Evolutionary conservation across 1,140 invertebrate species (phyloP).

Genomic region (Carcinoscorpius rotundicauda): DNA sequence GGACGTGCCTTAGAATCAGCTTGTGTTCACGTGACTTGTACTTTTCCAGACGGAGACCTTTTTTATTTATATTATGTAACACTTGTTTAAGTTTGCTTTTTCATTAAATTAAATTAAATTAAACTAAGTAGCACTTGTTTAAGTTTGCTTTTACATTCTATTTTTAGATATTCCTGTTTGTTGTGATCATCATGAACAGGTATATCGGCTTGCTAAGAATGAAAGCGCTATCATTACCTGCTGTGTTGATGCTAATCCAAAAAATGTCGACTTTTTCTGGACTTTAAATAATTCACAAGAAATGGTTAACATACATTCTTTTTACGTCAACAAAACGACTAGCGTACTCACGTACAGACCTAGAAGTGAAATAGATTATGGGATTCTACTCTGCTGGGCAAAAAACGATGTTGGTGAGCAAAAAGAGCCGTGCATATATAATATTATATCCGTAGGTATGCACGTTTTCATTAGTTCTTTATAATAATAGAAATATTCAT

Average conservation of each 20-base stretch:
- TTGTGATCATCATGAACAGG: slow-evolving; percentile 50
- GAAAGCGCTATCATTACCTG: slow-evolving; percentile 62
- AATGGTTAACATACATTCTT: slow-evolving; percentile 18
- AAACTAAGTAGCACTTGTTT: no score
- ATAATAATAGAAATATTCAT: no score
- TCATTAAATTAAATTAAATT: no score
- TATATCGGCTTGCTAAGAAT: slow-evolving; percentile 56
- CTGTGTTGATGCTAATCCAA: slow-evolving; percentile 76
- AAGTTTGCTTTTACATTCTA: no score
- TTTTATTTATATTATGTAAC: no score
- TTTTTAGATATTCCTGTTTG: slow-evolving; percentile 44
- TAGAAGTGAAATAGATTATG: slow-evolving; percentile 23
- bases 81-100: no score
- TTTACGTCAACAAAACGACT: slow-evolving; percentile 12
- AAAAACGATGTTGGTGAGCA: slow-evolving; percentile 28
- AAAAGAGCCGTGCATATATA: slow-evolving; percentile 27
- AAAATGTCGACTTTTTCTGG: slow-evolving; percentile 42
- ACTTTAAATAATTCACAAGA: slow-evolving; percentile 23
- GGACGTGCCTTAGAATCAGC: no score
- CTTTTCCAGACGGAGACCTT: no score
- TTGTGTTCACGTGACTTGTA: no score
- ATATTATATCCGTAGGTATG: slow-evolving; percentile 26
- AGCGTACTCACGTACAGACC: slow-evolving; percentile 22
- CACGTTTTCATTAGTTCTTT: neutral
- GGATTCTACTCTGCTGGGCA: slow-evolving; percentile 26